Evolutionary conservation across 2,797 vertebrate genomes (phyloP), one percentile per base, ranked within the genome.

Genomic region (Moxostoma hubbsi): DNA sequence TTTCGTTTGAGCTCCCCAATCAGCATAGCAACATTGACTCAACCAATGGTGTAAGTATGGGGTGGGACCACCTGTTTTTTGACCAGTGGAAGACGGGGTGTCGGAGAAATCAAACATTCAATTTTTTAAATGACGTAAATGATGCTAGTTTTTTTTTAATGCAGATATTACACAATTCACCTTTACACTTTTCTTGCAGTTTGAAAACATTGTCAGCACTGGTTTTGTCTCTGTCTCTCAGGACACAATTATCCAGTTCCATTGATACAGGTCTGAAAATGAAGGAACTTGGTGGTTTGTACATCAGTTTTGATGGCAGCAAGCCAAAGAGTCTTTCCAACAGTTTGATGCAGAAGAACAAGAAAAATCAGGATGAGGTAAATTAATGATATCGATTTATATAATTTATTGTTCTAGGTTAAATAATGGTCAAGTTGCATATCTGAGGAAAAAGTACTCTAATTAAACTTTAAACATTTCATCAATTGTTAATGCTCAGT

Each of bases 251-350:
- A 81, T 98, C 97, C 84, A 95, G 92, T 87, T 93, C 94, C 86
- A 98, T 99, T 92, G 96, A 99, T 88, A 93, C 98, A 6, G 98
- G 97, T 85, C 86, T 99, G 83, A 95, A 89, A 90, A 79, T 98
- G 84, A 97, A 96, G 89, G 89, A 96, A 61, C 89, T 98, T 64
- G 97, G 97, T 86, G 97, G 97, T 72, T 93, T 99, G 81, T 98
- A 98, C 92, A 96, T 99, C 93, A 96, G 88, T 92, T 97, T 99
- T 86, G 95, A 94, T 91, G 95, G 93, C 84, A 92, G 93, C 89
- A 95, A 92, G 18, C 91, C 93, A 85, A 95, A 95, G 81, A 80
- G 91, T 45, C 87, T 84, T 55, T 93, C 90, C 0, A 91, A 73
- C 84, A 87, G 85, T 8, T 81, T 90, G 86, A 91, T 94, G 78